phyloP scores from a whole-genome alignment of 2,888 invertebrate genomes.

The Hyles lineata region DNA sequence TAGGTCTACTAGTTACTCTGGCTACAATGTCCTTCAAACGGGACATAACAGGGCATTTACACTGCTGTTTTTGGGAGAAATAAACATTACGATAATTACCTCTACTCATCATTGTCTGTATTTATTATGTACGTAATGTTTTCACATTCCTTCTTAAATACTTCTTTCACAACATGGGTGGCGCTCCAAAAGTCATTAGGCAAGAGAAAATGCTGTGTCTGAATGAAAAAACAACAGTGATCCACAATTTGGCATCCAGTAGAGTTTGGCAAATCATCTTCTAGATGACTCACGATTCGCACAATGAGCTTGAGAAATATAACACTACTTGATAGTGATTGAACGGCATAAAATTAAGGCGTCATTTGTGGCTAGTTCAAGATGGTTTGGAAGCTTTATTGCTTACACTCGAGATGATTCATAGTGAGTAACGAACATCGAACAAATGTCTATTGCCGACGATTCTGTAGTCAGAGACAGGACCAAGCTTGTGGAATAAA shows the following conservation, averaged over 20 bases:
- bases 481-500: too few relatives aligned
- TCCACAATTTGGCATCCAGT: slow-evolving; percentile 9
- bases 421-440: background rate
- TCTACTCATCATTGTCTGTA: background rate
- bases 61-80: too few relatives aligned
- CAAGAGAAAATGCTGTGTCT: background rate
- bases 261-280: slow-evolving; percentile 8
- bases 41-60: too few relatives aligned
- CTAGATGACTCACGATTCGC: slow-evolving; percentile 2
- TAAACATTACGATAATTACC: too few relatives aligned
- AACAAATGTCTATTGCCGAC: background rate
- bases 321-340: slow-evolving; percentile 7
- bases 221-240: slow-evolving; percentile 15
- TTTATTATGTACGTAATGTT: background rate
- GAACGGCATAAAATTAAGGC: background rate
- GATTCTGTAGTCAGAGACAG: background rate
- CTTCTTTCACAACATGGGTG: background rate
- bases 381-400: background rate
- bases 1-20: too few relatives aligned
- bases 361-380: background rate
- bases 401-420: background rate
- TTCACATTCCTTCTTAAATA: slow-evolving; percentile 10
- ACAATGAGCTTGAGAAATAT: background rate
- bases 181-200: slow-evolving; percentile 21
- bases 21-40: too few relatives aligned